phyloP scores from a whole-genome alignment of 2,888 invertebrate species.

The Oligia fasciuncula region DNA sequence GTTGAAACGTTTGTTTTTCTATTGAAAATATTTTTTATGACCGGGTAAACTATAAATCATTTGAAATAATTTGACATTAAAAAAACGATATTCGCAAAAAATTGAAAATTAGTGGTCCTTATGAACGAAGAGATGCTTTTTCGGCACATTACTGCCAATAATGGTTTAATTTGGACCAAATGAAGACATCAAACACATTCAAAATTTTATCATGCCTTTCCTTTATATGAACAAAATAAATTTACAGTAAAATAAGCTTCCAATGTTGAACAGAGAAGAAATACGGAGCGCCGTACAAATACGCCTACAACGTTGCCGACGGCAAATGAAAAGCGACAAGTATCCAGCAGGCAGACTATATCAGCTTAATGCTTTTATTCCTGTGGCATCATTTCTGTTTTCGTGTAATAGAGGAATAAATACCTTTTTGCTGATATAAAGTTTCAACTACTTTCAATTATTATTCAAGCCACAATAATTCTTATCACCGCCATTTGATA shows the following conservation, averaged over 20 bases:
- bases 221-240: not conserved
- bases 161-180: not conserved
- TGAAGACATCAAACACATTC: not conserved
- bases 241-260: conserved; percentile 24
- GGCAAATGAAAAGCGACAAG: conserved; percentile 58
- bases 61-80: not conserved
- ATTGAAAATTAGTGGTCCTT: not conserved
- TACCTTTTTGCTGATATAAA: not conserved
- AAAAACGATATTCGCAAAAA: not conserved
- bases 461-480: conserved; percentile 29
- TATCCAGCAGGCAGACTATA: conserved; percentile 20
- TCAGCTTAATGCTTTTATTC: conserved; percentile 2
- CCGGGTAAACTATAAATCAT: not conserved
- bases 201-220: not conserved
- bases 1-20: not conserved
- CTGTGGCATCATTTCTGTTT: not conserved
- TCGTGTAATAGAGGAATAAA: not conserved
- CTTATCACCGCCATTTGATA: conserved; percentile 28
- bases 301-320: conserved; percentile 72
- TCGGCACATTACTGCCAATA: not conserved
- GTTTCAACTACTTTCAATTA: conserved; percentile 7
- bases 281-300: conserved; percentile 67
- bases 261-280: conserved; percentile 28
- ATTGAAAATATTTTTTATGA: not conserved
- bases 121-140: not conserved